A percentile compares a stretch with the other conserved stretches of the same genome.
phyloP scores from a whole-genome alignment of 2,113 vertebrate species.

The Haliaeetus leucogaster region DNA sequence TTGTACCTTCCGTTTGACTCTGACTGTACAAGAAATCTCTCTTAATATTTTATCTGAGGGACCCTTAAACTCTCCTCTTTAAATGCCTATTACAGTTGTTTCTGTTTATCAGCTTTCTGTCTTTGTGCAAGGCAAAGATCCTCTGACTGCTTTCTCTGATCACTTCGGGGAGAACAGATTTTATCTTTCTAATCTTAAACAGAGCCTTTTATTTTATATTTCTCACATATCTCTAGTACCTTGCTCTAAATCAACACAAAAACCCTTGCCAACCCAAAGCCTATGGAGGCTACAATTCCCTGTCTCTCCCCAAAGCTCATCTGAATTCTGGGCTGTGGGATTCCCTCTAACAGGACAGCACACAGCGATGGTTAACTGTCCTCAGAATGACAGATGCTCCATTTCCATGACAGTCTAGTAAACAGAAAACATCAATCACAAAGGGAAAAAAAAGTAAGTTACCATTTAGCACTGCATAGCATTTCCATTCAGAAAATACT shows the following conservation, averaged over 20 bases:
- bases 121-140: neutral
- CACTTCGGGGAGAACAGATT: neutral
- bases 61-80: neutral
- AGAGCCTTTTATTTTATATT: neutral
- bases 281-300: neutral
- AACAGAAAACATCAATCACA: neutral
- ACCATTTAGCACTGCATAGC: neutral
- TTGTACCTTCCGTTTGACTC: neutral
- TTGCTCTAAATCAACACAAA: neutral
- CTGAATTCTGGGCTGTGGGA: neutral
- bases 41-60: neutral
- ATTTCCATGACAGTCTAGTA: neutral
- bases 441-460: neutral
- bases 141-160: neutral
- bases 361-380: accelerated
- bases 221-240: neutral
- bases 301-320: neutral
- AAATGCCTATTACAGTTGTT: neutral
- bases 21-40: neutral
- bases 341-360: neutral
- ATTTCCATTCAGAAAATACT: neutral
- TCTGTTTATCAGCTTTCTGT: neutral
- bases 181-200: neutral
- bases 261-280: neutral
- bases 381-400: neutral